Conservation (phyloP, 1,140 invertebrate species). For the Aporrectodea caliginosa region DNA sequence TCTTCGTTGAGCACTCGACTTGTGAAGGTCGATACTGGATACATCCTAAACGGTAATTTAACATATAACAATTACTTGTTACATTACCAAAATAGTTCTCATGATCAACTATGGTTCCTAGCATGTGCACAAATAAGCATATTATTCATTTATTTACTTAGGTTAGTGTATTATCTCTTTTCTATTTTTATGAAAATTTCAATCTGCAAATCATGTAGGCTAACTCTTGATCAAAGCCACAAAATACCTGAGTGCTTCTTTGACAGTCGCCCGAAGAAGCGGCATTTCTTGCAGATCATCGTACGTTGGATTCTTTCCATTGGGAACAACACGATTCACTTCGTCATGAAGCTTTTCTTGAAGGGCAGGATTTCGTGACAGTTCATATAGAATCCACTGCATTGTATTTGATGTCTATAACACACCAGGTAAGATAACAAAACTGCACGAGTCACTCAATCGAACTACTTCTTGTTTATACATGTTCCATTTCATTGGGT, state of each 20-base stretch:
- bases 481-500: no score
- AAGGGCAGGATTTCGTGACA: background rate
- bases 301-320: background rate
- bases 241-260: conserved; percentile 18
- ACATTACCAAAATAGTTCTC: no score
- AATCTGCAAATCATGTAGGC: no score
- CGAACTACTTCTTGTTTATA: no score
- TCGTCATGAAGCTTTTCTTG: conserved; percentile 16
- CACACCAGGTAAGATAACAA: background rate
- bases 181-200: no score
- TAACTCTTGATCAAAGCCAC: no score
- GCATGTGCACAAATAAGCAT: no score
- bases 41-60: background rate
- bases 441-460: no score
- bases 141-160: no score
- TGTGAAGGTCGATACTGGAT: background rate
- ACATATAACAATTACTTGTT: no score
- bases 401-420: conserved; percentile 9
- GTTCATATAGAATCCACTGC: conserved; percentile 17
- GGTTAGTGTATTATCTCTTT: no score
- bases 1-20: conserved; percentile 1
- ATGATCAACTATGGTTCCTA: no score
- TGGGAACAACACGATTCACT: background rate
- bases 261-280: background rate
- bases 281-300: conserved; percentile 7